Conservation (phyloP, 2,888 invertebrate species). For the Enchytraeus crypticus region DNA sequence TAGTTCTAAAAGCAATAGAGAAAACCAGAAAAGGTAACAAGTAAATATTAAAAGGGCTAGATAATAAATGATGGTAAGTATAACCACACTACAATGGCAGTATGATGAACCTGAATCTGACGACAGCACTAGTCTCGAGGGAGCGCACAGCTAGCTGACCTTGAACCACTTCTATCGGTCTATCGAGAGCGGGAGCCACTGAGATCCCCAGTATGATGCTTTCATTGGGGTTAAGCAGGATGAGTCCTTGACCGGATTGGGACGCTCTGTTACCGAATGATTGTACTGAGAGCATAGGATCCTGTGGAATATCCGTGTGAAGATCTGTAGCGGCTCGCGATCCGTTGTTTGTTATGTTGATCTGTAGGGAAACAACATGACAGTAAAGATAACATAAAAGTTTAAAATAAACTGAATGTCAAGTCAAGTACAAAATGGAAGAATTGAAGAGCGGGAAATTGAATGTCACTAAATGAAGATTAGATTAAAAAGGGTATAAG, state of each 20-base stretch:
- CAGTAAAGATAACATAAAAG: too few species aligned
- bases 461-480: too few species aligned
- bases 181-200: slow-evolving; percentile 15
- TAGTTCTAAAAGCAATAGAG: too few species aligned
- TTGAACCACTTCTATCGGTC: slow-evolving; percentile 13
- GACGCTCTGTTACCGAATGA: slow-evolving; percentile 18
- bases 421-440: too few species aligned
- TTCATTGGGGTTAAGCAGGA: slow-evolving; percentile 16
- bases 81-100: too few species aligned
- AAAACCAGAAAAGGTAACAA: too few species aligned
- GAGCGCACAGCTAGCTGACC: slow-evolving; percentile 2
- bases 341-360: slow-evolving; percentile 27
- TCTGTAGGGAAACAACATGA: too few species aligned
- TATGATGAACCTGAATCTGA: slow-evolving; percentile 12
- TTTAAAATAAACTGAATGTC: too few species aligned
- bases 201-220: slow-evolving; percentile 20
- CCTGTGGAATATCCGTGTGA: slow-evolving; percentile 20
- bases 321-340: slow-evolving; percentile 25
- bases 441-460: too few species aligned
- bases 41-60: too few species aligned
- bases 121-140: slow-evolving; percentile 3
- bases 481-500: too few species aligned
- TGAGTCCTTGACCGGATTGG: background rate
- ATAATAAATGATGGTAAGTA: too few species aligned
- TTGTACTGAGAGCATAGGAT: slow-evolving; percentile 22